Conservation (phyloP, 2,113 vertebrate genomes). For the Sinocyclocheilus rhinocerous region DNA sequence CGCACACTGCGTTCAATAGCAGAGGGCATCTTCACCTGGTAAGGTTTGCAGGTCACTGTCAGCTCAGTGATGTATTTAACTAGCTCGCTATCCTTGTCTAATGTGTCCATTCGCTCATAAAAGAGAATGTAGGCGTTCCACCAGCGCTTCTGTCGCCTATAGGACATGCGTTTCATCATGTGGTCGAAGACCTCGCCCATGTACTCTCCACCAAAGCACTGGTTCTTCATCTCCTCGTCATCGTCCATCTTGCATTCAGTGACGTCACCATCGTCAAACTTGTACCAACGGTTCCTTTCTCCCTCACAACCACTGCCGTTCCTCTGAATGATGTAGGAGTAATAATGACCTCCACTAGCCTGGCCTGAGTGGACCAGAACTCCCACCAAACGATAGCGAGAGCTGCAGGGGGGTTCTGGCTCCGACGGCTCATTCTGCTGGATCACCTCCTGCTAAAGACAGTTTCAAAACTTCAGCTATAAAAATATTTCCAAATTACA, state of each 20-base stretch:
- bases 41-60: constrained; percentile 85
- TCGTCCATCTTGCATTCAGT: constrained; percentile 99
- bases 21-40: constrained; percentile 97
- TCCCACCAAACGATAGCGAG: constrained; percentile 95
- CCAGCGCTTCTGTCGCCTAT: constrained; percentile 97
- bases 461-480: not conserved
- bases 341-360: constrained; percentile 98
- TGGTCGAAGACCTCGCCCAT: constrained; percentile 99
- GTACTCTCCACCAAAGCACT: constrained; percentile 98
- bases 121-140: constrained; percentile 99
- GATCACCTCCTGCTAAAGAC: constrained; percentile 73
- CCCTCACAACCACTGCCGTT: constrained; percentile 93
- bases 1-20: constrained; percentile 97
- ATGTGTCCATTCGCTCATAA: constrained; percentile 97
- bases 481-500: not conserved
- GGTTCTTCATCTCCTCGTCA: constrained; percentile 99
- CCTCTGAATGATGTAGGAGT: constrained; percentile 97
- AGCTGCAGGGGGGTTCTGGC: constrained; percentile 87
- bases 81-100: constrained; percentile 93
- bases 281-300: constrained; percentile 98
- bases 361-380: constrained; percentile 98
- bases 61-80: constrained; percentile 96
- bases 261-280: constrained; percentile 98
- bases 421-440: constrained; percentile 93
- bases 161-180: constrained; percentile 99